Base-by-base conservation (phyloP, 2,797 vertebrate species). In the Erithacus rubecula region DNA sequence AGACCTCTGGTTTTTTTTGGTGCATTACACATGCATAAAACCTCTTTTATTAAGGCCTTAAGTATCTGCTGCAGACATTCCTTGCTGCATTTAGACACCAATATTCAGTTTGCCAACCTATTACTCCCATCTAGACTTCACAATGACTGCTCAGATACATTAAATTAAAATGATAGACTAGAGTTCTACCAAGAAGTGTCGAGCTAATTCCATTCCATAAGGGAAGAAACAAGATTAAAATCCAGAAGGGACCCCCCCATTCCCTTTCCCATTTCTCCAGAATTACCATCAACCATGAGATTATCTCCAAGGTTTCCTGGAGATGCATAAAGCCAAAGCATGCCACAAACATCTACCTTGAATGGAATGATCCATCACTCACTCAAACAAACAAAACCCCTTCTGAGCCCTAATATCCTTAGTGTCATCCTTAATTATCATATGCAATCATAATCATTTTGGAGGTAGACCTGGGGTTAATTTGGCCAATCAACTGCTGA, bases 321-420 rank as follows among this genome's bases (percentile, higher is more conserved):
- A 88, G 77, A 65, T 44, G 29, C 15, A 11, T 3, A n/a, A 94
- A 8, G 59, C 76, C 64, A 83, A 76, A 91, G 37, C 5, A 6
- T 72, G 74, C 80, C 59, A 24, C 1, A 6, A 91, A 67, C 85
- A 84, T 51, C 80, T 74, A 93, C 71, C 62, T 77, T 60, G 82
- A 87, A 92, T 39, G 58, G 84, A 85, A 77, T 3, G 69, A 58
- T 77, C 82, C 71, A 56, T 92, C 64, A 46, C 39, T 91, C 84
- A 87, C 43, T 90, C 71, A 75, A 69, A 90, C 70, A 90, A 95
- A 84, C 68, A 90, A 87, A 95, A 79, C 85, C 80, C 87, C 85
- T 92, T 91, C 84, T 70, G 89, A 96, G 89, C 83, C 80, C 78
- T 96, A 95, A 96, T 64, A 89, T 94, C 90, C 63, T 90, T 96